Percentiles rank a stretch among this genome's conserved stretches.
phyloP scores from a whole-genome alignment of 2,888 invertebrate genomes.

The Glaucopsyche alexis region DNA sequence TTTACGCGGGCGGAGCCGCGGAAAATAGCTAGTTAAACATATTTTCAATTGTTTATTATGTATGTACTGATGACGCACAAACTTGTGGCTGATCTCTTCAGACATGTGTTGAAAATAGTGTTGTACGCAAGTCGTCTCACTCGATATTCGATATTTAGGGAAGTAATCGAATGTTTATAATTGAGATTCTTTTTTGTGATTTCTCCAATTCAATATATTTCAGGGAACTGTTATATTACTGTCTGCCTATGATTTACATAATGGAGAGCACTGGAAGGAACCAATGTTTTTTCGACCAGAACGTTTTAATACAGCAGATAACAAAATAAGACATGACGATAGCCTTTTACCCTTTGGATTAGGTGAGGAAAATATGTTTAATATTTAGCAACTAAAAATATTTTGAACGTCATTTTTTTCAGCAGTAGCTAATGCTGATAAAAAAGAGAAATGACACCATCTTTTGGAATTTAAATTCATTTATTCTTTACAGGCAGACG shows the following conservation, averaged over 20 bases:
- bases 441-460: not conserved
- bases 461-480: not conserved
- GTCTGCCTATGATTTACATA: slow-evolving; percentile 81
- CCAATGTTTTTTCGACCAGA: slow-evolving; percentile 82
- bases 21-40: no score
- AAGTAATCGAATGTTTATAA: no score
- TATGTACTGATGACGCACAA: not conserved
- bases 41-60: no score
- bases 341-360: slow-evolving; percentile 68
- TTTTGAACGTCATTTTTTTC: no score
- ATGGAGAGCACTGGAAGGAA: slow-evolving; percentile 80
- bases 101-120: not conserved
- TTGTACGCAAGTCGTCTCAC: not conserved
- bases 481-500: slow-evolving; percentile 80
- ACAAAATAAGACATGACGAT: slow-evolving; percentile 70
- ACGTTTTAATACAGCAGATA: slow-evolving; percentile 80
- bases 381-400: not conserved
- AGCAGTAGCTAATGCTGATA: not conserved
- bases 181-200: no score
- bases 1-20: no score
- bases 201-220: not conserved
- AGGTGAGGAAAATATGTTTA: slow-evolving; percentile 65
- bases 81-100: not conserved
- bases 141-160: not conserved
- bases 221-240: slow-evolving; percentile 81